Evolutionary conservation across 2,797 vertebrate species (phyloP).

Genomic region (Parambassis ranga): DNA sequence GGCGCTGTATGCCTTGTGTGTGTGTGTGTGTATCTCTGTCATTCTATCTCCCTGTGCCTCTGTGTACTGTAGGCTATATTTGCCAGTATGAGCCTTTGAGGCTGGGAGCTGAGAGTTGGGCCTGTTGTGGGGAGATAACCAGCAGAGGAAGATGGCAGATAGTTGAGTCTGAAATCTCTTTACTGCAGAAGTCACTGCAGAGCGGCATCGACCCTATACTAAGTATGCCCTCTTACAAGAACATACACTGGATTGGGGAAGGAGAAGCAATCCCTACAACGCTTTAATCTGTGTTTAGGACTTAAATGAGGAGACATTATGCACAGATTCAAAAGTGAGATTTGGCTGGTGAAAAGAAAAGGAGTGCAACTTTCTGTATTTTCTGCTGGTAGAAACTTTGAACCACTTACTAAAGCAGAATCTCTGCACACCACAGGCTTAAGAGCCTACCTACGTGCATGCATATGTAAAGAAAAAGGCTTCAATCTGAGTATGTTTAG

Average conservation of each 20-base stretch:
- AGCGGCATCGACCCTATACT: slow-evolving; percentile 4
- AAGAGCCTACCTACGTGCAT: slow-evolving; percentile 6
- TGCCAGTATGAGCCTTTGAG: slow-evolving; percentile 22
- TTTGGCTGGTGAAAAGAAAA: not conserved
- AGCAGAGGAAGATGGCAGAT: slow-evolving; percentile 39
- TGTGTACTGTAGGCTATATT: slow-evolving; percentile 23
- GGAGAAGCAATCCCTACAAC: not conserved
- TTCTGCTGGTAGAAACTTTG: not conserved
- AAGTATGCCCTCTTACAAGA: slow-evolving; percentile 11
- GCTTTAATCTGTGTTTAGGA: slow-evolving; percentile 6
- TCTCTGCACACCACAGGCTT: not conserved
- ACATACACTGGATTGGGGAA: not conserved
- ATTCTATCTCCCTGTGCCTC: slow-evolving; percentile 10
- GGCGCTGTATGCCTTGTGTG: not conserved
- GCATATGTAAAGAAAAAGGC: slow-evolving; percentile 19
- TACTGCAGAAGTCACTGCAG: slow-evolving; percentile 21
- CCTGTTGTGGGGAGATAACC: slow-evolving; percentile 49
- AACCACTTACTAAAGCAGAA: not conserved
- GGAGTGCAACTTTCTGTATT: not conserved
- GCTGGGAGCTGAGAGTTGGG: slow-evolving; percentile 26
- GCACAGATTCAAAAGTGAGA: slow-evolving; percentile 3
- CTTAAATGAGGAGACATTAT: not conserved
- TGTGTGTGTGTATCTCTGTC: not conserved
- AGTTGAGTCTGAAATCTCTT: slow-evolving; percentile 37
- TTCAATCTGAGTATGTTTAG: slow-evolving; percentile 15